Evolutionary conservation across 2,797 vertebrate genomes (phyloP).

Genomic region (Gadopsis bispinosus): DNA sequence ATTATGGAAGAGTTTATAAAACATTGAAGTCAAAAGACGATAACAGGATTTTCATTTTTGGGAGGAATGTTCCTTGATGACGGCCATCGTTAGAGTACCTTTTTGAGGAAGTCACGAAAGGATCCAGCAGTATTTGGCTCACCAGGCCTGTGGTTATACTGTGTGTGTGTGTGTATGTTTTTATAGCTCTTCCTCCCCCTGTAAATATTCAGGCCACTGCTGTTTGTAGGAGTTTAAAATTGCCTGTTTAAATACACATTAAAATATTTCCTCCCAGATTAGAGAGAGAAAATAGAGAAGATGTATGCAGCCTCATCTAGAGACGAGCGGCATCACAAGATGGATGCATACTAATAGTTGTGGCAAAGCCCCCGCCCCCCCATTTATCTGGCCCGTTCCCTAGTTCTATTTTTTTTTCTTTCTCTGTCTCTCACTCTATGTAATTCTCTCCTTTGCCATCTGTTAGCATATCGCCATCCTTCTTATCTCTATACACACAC

Average conservation of each 20-base stretch:
- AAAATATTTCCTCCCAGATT: conserved; percentile 59
- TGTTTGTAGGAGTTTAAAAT: conserved; percentile 61
- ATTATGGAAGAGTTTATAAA: conserved; percentile 6
- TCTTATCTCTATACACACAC: conserved; percentile 63
- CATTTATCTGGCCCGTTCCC: conserved; percentile 49
- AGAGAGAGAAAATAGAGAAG: conserved; percentile 33
- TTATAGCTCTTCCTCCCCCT: conserved; percentile 43
- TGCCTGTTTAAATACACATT: conserved; percentile 66
- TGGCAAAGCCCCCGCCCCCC: background rate
- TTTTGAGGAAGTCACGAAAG: conserved; percentile 13
- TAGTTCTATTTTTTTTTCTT: conserved; percentile 43
- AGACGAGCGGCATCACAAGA: conserved; percentile 40
- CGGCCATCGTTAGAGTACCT: background rate
- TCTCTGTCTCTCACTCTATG: conserved; percentile 37
- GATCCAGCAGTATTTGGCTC: conserved; percentile 25
- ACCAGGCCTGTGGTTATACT: conserved; percentile 27
- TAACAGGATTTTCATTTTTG: background rate
- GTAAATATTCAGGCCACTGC: conserved; percentile 35
- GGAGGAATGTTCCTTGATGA: conserved; percentile 11
- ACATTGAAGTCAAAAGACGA: background rate
- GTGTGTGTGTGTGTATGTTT: conserved; percentile 46
- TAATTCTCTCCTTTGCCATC: conserved; percentile 65
- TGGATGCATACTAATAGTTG: conserved; percentile 67
- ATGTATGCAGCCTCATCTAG: conserved; percentile 46
- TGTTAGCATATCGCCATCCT: conserved; percentile 72